Evolutionary conservation across 2,113 vertebrate species (phyloP).

Genomic region (Sclerurus mexicanus): DNA sequence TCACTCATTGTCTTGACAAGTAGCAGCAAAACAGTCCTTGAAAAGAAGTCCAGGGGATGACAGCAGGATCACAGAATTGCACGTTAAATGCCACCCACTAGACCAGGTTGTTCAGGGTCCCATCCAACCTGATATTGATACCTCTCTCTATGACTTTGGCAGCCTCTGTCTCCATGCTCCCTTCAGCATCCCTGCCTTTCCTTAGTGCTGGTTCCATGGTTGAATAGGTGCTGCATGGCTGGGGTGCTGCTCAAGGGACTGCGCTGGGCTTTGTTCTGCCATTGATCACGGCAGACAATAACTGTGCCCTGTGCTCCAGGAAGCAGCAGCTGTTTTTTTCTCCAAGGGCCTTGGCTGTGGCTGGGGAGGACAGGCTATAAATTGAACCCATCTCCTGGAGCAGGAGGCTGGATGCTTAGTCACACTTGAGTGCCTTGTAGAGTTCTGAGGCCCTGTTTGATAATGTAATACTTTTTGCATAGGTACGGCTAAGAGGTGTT

Average conservation of each 20-base stretch:
- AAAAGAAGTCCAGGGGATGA: background rate
- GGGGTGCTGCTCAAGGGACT: background rate
- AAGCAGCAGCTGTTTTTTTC: background rate
- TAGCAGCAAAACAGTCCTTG: fast-evolving
- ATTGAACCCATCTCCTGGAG: background rate
- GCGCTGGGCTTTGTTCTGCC: background rate
- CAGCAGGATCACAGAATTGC: background rate
- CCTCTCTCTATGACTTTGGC: background rate
- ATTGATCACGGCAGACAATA: background rate
- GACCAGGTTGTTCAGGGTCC: background rate
- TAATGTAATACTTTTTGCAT: background rate
- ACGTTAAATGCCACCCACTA: background rate
- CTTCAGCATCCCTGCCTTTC: background rate
- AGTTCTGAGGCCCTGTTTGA: background rate
- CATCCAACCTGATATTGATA: background rate
- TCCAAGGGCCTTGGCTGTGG: background rate
- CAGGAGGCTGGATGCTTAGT: background rate
- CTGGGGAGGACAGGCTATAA: background rate
- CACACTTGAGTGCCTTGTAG: background rate
- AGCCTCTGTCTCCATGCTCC: background rate
- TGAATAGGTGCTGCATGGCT: background rate
- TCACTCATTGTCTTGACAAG: background rate
- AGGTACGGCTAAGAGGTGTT: background rate
- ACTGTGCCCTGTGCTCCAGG: background rate
- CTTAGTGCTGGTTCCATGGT: background rate